Conservation (phyloP, 2,113 vertebrate species). For the Pithys albifrons region DNA sequence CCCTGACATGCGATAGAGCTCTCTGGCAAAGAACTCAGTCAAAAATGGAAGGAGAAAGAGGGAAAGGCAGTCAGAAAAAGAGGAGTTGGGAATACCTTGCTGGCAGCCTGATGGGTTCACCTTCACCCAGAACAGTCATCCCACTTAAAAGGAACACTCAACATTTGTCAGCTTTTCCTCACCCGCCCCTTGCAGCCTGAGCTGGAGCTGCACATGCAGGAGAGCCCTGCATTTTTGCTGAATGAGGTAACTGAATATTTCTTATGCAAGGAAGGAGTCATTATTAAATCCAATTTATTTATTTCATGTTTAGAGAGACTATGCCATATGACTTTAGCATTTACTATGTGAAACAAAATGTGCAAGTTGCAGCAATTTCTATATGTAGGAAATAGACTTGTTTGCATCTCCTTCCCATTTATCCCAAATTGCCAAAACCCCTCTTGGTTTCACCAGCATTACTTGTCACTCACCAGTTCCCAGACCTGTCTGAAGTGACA, state of each 20-base stretch:
- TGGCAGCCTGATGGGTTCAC: not conserved
- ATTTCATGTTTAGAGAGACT: not conserved
- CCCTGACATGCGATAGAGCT: not conserved
- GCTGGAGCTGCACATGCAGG: not conserved
- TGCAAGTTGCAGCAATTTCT: not conserved
- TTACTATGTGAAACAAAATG: not conserved
- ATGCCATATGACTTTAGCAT: not conserved
- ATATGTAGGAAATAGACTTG: not conserved
- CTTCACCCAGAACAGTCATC: slow-evolving; percentile 14
- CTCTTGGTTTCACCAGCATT: not conserved
- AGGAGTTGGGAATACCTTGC: not conserved
- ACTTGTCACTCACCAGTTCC: not conserved
- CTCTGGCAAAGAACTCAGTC: not conserved
- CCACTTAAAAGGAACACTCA: not conserved
- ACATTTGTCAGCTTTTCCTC: slow-evolving; percentile 33
- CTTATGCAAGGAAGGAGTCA: not conserved
- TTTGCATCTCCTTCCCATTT: not conserved
- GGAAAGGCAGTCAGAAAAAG: not conserved
- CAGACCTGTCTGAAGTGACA: not conserved
- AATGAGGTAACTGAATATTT: slow-evolving; percentile 26
- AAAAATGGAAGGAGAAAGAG: not conserved
- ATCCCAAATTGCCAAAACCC: not conserved
- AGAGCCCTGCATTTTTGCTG: slow-evolving; percentile 35
- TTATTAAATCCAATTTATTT: not conserved
- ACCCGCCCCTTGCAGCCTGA: not conserved